phyloP scores from a whole-genome alignment of 2,113 vertebrate species.

The Apteryx mantelli region DNA sequence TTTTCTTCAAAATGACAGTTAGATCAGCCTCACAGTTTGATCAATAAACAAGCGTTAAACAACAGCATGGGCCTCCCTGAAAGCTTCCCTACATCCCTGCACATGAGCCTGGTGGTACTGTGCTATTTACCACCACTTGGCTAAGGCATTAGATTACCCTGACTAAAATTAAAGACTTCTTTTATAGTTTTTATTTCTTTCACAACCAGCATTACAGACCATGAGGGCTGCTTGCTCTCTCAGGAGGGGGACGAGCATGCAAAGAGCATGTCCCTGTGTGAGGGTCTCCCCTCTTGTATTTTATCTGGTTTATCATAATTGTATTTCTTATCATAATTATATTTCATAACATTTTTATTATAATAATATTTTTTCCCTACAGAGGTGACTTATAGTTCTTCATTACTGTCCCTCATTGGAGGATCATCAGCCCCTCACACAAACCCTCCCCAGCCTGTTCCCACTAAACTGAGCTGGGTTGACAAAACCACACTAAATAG shows the following conservation, averaged over 20 bases:
- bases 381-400: no score
- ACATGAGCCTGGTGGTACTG: not conserved
- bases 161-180: constrained; percentile 23
- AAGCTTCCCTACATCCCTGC: not conserved
- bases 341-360: no score
- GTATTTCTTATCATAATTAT: no score
- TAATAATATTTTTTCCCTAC: no score
- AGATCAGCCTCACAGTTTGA: not conserved
- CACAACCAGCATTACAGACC: not conserved
- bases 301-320: not conserved
- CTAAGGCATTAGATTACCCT: not conserved
- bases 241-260: not conserved
- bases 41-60: not conserved
- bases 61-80: not conserved
- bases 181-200: not conserved
- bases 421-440: no score
- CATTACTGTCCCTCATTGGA: no score
- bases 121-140: constrained; percentile 7
- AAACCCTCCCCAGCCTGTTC: no score
- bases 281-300: not conserved
- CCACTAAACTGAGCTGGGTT: not conserved
- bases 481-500: not conserved
- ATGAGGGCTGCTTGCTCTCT: not conserved
- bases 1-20: not conserved
- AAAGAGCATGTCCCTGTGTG: accelerated